Base-by-base conservation (phyloP, 2,797 vertebrate species). In the Malacoctenus gilli region DNA sequence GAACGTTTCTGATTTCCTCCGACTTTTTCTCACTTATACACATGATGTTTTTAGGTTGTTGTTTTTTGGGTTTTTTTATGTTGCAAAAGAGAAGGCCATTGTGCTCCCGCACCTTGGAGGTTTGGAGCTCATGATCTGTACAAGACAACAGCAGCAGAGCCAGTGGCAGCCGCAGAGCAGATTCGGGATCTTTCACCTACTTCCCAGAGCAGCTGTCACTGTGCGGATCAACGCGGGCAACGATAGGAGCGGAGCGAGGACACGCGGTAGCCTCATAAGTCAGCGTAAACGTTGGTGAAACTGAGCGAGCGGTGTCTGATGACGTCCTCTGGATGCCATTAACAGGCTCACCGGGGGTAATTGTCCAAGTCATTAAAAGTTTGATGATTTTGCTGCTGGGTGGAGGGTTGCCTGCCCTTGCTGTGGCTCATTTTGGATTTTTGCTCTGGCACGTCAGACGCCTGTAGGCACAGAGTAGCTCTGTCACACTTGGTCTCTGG, bases 301-400 rank as follows among this genome's bases (percentile, higher is more conserved):
- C 71, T 76, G 53, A 64, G 56, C 57, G 75, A 82, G 69, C 57
- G 18, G 39, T 86, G 83, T 82, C 72, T 87, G 70, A 84, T 84
- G 83, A 90, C 78, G 78, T 91, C 88, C 88, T 91, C 78, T 86
- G 85, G 84, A 89, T 87, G 80, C 84, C 85, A 91, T 92, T 92
- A 91, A 89, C 88, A 77, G 77, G 83, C 89, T 89, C 88, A 88
- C 87, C 80, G 82, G 88, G 88, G 87, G 85, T 92, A 92, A 92
- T 91, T 90, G 90, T 90, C 80, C 87, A 89, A 91, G 87, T 92
- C 92, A 91, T 93, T 92, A 92, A 91, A 92, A 91, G 89, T 92
- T 90, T 90, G 88, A 91, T 91, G 90, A 87, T 92, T 90, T 90
- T 77, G 86, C 89, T 91, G 84, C 83, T 85, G 87, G 88, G 86